A percentile compares a stretch with the other conserved stretches of the same genome.
Conservation (phyloP, 2,888 invertebrate species). For the Cerastoderma edule region DNA sequence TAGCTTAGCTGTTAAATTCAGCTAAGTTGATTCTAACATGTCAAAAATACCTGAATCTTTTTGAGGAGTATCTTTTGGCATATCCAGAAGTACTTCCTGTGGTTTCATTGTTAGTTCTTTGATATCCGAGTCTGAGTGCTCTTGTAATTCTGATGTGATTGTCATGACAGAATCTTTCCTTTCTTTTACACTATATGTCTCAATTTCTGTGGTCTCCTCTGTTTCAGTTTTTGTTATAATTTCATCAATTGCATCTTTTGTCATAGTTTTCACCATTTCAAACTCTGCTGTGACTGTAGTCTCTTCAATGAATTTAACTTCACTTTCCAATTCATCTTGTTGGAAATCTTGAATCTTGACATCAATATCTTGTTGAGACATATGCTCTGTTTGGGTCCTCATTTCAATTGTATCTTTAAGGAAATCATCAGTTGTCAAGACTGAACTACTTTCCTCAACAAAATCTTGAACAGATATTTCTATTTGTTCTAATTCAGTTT, state of each 20-base stretch:
- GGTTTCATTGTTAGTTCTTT: constrained; percentile 2
- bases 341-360: too few species aligned
- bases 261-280: too few species aligned
- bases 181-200: neutral
- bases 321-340: too few species aligned
- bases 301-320: too few species aligned
- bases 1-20: constrained; percentile 11
- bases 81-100: constrained; percentile 12
- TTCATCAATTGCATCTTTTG: neutral
- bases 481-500: too few species aligned
- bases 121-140: neutral
- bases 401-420: too few species aligned
- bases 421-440: too few species aligned
- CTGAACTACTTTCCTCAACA: too few species aligned
- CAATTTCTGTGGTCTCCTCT: neutral
- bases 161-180: neutral
- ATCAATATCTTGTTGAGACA: too few species aligned
- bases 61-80: neutral
- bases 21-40: constrained; percentile 17
- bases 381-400: too few species aligned
- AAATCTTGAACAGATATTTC: too few species aligned
- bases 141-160: neutral
- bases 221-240: neutral
- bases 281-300: too few species aligned
- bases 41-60: neutral